These are phyloP conservation scores for Mya arenaria DNA, from an alignment of 1,140 invertebrate species.

Conservation along the genomic window DNA sequence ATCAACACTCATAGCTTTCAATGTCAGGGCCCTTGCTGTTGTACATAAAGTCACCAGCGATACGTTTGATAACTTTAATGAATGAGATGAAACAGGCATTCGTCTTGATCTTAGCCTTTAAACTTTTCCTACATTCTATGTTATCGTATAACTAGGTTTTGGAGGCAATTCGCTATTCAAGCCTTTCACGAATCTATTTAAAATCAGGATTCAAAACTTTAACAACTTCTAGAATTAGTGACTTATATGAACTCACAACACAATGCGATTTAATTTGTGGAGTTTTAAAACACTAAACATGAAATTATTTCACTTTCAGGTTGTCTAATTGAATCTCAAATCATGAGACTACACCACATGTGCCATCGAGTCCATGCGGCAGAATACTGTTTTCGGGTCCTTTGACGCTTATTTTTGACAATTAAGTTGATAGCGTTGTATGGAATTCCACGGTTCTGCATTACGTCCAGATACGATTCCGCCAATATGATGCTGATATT, in stretches of 20 bases:
- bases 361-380: conserved; percentile 20
- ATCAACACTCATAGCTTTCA: too few species aligned
- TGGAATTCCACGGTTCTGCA: conserved; percentile 15
- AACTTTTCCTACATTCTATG: too few species aligned
- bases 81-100: too few species aligned
- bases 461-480: neutral
- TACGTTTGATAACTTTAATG: too few species aligned
- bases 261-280: conserved; percentile 5
- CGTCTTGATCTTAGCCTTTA: too few species aligned
- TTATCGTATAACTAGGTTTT: too few species aligned
- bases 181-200: too few species aligned
- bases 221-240: conserved; percentile 1
- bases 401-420: neutral
- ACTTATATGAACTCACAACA: conserved; percentile 22
- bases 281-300: conserved; percentile 11
- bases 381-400: conserved; percentile 19
- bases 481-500: neutral
- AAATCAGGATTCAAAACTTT: conserved; percentile 4
- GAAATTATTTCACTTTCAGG: conserved; percentile 21
- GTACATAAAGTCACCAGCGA: too few species aligned
- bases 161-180: too few species aligned
- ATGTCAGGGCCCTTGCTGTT: too few species aligned
- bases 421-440: conserved; percentile 11
- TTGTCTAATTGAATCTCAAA: conserved; percentile 5
- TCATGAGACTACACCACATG: conserved; percentile 15